phyloP scores from a whole-genome alignment of 2,888 invertebrate species.

The Proisotoma minuta region DNA sequence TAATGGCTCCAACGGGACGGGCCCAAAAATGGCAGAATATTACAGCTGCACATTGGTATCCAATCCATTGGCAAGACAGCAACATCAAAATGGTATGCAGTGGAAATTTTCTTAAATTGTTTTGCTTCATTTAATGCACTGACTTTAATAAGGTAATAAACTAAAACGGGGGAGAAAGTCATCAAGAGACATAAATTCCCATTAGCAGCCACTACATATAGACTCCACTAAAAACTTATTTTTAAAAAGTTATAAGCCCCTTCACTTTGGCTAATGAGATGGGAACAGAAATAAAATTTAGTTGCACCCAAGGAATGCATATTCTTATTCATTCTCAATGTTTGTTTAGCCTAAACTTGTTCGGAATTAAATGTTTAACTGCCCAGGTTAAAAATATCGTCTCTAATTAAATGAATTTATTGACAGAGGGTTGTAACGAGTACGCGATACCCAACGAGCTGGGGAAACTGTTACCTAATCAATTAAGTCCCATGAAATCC shows the following conservation, averaged over 20 bases:
- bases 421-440: slow-evolving; percentile 44
- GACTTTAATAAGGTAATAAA: neutral
- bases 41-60: slow-evolving; percentile 47
- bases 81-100: neutral
- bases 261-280: neutral
- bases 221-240: neutral
- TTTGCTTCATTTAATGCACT: neutral
- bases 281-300: neutral
- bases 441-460: slow-evolving; percentile 46
- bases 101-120: too few relatives aligned
- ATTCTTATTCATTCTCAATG: neutral
- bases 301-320: neutral
- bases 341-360: neutral
- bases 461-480: slow-evolving; percentile 45
- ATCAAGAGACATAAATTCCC: neutral
- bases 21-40: slow-evolving; percentile 47
- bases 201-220: neutral
- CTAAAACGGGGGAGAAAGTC: neutral
- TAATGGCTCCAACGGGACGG: slow-evolving; percentile 30
- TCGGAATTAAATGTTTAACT: neutral
- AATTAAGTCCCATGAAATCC: slow-evolving; percentile 45
- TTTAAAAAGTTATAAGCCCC: neutral
- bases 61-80: slow-evolving; percentile 28
- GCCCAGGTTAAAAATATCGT: neutral
- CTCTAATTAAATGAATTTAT: slow-evolving; percentile 35